Evolutionary conservation across 2,888 invertebrate species (phyloP).

Genomic region (Drosophila limbata): DNA sequence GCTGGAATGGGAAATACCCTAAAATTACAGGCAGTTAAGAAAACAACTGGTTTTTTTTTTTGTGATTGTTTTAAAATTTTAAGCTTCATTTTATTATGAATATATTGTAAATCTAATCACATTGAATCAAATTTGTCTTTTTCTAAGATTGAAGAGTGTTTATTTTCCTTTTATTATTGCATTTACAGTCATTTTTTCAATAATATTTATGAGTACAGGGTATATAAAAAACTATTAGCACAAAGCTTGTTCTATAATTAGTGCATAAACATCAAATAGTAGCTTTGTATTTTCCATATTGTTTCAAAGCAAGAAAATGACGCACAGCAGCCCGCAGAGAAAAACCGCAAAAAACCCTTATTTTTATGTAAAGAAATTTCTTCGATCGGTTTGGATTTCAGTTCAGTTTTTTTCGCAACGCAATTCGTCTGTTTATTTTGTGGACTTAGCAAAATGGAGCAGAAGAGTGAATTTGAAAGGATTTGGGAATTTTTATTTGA

Average conservation of each 20-base stretch:
- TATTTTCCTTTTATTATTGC: not conserved
- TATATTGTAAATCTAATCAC: no score
- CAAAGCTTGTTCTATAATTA: conserved; percentile 2
- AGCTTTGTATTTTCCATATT: not conserved
- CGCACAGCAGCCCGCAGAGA: conserved; percentile 9
- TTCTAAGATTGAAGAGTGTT: not conserved
- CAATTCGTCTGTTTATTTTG: not conserved
- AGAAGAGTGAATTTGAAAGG: not conserved
- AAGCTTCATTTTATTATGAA: not conserved
- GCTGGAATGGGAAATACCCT: not conserved
- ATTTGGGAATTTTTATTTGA: conserved; percentile 1
- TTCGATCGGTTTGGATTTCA: not conserved
- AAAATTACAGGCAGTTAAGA: not conserved
- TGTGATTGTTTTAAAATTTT: not conserved
- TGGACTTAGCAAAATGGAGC: conserved; percentile 15
- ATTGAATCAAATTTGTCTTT: not conserved
- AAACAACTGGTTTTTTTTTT: not conserved
- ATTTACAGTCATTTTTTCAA: not conserved
- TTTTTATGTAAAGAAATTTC: not conserved
- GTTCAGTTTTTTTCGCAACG: conserved; percentile 6
- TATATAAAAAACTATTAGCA: not conserved
- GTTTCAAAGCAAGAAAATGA: conserved; percentile 5
- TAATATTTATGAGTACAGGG: not conserved
- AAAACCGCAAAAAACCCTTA: conserved; percentile 25
- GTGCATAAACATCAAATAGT: not conserved